These are phyloP conservation scores for Tenthredo scrophulariae DNA, from an alignment of 2,888 invertebrate species.

Conservation along the genomic window DNA sequence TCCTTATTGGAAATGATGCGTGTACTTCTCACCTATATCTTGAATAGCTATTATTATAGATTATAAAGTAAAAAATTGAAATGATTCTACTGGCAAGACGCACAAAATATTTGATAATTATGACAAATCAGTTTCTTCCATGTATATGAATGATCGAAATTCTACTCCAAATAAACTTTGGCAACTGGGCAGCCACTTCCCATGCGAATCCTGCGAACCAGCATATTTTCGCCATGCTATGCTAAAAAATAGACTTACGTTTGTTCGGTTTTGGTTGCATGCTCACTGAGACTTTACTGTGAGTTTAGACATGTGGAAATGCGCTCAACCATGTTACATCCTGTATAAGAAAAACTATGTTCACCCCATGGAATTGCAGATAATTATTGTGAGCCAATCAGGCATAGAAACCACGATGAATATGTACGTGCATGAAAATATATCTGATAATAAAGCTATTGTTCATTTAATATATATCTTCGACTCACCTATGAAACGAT, in stretches of 20 bases:
- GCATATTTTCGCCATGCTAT: not conserved
- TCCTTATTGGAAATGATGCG: constrained; percentile 10
- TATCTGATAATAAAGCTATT: constrained; percentile 33
- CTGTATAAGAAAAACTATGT: constrained; percentile 22
- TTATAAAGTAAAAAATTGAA: not conserved
- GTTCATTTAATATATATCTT: not conserved
- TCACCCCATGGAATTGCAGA: not conserved
- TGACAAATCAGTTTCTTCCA: not conserved
- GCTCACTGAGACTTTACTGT: not conserved
- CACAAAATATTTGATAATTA: constrained; percentile 20
- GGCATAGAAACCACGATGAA: not conserved
- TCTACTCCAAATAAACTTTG: not conserved
- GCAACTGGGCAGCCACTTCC: constrained; percentile 21
- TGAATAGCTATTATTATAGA: constrained; percentile 3
- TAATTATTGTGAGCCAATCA: not conserved
- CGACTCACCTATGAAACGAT: constrained; percentile 7
- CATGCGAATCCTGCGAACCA: not conserved
- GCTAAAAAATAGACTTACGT: constrained; percentile 5
- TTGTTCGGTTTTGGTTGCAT: constrained; percentile 27
- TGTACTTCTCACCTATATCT: not conserved
- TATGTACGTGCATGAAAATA: constrained; percentile 2
- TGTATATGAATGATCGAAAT: not conserved
- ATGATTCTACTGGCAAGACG: not conserved
- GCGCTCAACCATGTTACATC: not conserved
- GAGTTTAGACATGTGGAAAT: not conserved